Percentiles rank a stretch among this genome's conserved stretches.
phyloP scores from a whole-genome alignment of 2,797 vertebrate species.

The Sardinella longiceps region DNA sequence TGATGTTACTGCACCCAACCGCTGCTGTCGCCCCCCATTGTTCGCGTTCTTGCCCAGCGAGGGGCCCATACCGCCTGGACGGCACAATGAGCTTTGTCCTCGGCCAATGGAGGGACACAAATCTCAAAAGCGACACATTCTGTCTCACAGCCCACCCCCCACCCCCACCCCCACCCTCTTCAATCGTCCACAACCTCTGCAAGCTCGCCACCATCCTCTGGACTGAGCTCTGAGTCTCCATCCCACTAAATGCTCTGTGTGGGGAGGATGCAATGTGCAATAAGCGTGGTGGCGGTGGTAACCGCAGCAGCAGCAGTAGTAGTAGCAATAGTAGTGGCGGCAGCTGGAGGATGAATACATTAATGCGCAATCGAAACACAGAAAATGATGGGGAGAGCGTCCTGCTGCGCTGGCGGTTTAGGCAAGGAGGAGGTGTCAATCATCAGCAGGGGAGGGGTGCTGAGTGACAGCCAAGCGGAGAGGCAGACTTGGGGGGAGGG shows the following conservation, averaged over 20 bases:
- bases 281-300: neutral
- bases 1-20: neutral
- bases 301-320: neutral
- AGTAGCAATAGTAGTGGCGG: neutral
- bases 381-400: constrained; percentile 57
- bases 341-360: constrained; percentile 48
- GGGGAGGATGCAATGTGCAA: neutral
- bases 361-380: constrained; percentile 55
- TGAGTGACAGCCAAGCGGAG: neutral
- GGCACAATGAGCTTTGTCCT: constrained; percentile 32
- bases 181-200: too few species aligned
- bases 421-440: constrained; percentile 60
- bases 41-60: neutral
- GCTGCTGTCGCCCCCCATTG: constrained; percentile 14
- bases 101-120: constrained; percentile 24
- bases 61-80: neutral
- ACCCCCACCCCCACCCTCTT: neutral
- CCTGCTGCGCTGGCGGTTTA: constrained; percentile 56
- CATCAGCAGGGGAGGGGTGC: constrained; percentile 50
- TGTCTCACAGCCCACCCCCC: neutral
- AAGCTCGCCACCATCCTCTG: neutral
- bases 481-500: neutral
- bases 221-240: neutral
- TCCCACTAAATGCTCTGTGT: neutral
- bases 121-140: constrained; percentile 19